Percentiles rank a stretch among this genome's conserved stretches.
phyloP scores from a whole-genome alignment of 2,888 invertebrate genomes.

The Pocota personata region DNA sequence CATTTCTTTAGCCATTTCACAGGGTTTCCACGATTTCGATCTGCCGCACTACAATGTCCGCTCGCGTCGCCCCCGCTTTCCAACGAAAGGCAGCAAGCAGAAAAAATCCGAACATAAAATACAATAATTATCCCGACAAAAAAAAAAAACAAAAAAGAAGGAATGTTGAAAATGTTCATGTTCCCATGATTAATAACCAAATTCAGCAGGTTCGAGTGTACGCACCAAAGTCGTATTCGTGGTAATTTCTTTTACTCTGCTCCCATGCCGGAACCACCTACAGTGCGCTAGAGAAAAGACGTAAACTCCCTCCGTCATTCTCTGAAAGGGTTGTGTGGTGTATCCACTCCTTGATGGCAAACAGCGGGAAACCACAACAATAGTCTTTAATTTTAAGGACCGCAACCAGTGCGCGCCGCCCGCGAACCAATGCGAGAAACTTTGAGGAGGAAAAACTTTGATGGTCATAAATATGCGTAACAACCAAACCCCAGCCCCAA shows the following conservation, averaged over 20 bases:
- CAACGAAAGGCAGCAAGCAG: background rate
- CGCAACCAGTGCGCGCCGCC: slow-evolving; percentile 66
- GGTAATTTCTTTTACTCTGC: slow-evolving; percentile 44
- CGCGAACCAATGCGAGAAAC: slow-evolving; percentile 35
- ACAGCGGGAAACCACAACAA: slow-evolving; percentile 70
- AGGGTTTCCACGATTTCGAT: slow-evolving; percentile 51
- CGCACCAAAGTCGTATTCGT: slow-evolving; percentile 61
- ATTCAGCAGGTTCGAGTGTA: slow-evolving; percentile 55
- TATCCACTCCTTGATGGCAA: slow-evolving; percentile 66
- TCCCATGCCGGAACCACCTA: slow-evolving; percentile 55
- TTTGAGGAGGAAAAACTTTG: slow-evolving; percentile 36
- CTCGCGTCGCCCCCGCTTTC: too few species aligned
- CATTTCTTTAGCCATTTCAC: slow-evolving; percentile 58
- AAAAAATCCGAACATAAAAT: slow-evolving; percentile 50
- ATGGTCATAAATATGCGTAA: slow-evolving; percentile 70
- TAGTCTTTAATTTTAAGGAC: slow-evolving; percentile 64
- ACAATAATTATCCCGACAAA: slow-evolving; percentile 57
- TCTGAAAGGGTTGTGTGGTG: slow-evolving; percentile 41
- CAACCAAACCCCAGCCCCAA: slow-evolving; percentile 37
- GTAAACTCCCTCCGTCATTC: slow-evolving; percentile 9
- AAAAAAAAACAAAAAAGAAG: background rate
- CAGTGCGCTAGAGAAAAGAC: slow-evolving; percentile 25
- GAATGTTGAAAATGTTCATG: slow-evolving; percentile 67
- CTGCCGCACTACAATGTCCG: slow-evolving; percentile 36
- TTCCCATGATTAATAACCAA: slow-evolving; percentile 71